Conservation (phyloP, 2,113 vertebrate species). For the Peromyscus polionotus region DNA sequence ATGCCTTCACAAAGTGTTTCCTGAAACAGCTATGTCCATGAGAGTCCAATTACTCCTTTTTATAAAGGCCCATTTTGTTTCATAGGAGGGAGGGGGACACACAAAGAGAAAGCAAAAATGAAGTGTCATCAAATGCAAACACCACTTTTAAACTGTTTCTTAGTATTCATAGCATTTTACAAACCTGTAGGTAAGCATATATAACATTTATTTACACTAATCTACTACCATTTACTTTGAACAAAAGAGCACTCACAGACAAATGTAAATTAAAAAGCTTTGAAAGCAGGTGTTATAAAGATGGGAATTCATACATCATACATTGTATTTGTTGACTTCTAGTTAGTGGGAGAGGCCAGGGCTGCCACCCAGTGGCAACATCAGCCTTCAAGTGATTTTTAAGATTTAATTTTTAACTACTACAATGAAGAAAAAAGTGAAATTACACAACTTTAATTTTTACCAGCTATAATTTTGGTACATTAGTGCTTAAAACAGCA, state of each 20-base stretch:
- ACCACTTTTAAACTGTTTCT: slow-evolving; percentile 42
- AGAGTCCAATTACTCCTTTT: slow-evolving; percentile 17
- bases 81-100: rapidly evolving
- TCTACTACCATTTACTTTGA: slow-evolving; percentile 42
- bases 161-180: slow-evolving; percentile 48
- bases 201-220: slow-evolving; percentile 46
- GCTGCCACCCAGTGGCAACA: slow-evolving; percentile 80
- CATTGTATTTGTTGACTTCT: slow-evolving; percentile 29
- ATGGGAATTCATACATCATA: background rate
- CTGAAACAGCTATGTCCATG: slow-evolving; percentile 18
- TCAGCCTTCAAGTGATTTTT: slow-evolving; percentile 62
- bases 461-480: slow-evolving; percentile 31
- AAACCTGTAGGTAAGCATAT: background rate
- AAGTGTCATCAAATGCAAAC: slow-evolving; percentile 27
- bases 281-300: slow-evolving; percentile 59
- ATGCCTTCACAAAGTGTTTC: slow-evolving; percentile 43
- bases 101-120: background rate
- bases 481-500: slow-evolving; percentile 26
- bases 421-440: slow-evolving; percentile 10
- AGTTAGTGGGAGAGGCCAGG: slow-evolving; percentile 59
- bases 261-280: slow-evolving; percentile 48
- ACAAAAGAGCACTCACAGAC: slow-evolving; percentile 10
- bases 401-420: slow-evolving; percentile 45
- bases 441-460: slow-evolving; percentile 53
- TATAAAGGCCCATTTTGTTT: background rate